A percentile compares a stretch with the other conserved stretches of the same genome.
These are phyloP conservation scores for Seira sanloemensis DNA, from an alignment of 2,888 invertebrate species.

Conservation along the genomic window DNA sequence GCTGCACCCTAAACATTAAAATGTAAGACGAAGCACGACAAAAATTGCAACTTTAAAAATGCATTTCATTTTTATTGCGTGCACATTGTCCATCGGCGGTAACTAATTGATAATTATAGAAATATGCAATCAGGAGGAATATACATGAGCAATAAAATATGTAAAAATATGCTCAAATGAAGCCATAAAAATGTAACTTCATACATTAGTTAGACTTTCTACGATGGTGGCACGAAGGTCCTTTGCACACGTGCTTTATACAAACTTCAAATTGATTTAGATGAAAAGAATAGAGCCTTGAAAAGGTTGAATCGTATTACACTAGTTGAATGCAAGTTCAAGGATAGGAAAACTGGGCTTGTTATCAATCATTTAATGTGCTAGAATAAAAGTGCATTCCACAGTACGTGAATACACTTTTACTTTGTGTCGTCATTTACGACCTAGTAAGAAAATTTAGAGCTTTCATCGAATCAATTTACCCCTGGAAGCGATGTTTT, in stretches of 20 bases:
- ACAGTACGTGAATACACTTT: neutral
- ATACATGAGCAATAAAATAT: too few species aligned
- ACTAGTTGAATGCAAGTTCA: too few species aligned
- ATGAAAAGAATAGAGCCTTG: too few species aligned
- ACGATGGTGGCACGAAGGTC: neutral
- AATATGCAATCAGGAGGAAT: constrained; percentile 35
- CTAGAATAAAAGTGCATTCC: constrained; percentile 16
- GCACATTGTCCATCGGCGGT: constrained; percentile 18
- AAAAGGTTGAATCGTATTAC: too few species aligned
- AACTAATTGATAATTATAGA: constrained; percentile 36
- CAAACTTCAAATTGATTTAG: too few species aligned
- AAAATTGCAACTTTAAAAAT: constrained; percentile 14
- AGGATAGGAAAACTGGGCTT: constrained; percentile 3
- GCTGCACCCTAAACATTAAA: constrained; percentile 19
- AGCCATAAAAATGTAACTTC: neutral
- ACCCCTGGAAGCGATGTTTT: constrained; percentile 27
- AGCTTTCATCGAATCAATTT: constrained; percentile 8
- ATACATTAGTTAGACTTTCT: neutral
- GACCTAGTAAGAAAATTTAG: constrained; percentile 20
- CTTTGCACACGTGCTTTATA: constrained; percentile 23
- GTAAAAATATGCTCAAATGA: constrained; percentile 24
- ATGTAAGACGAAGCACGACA: constrained; percentile 7
- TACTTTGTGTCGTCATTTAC: neutral
- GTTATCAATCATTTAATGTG: neutral
- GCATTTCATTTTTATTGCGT: constrained; percentile 8